Evolutionary conservation across 2,888 invertebrate genomes (phyloP), one percentile per base, ranked within the genome.

Genomic region (Cheilosia urbana): DNA sequence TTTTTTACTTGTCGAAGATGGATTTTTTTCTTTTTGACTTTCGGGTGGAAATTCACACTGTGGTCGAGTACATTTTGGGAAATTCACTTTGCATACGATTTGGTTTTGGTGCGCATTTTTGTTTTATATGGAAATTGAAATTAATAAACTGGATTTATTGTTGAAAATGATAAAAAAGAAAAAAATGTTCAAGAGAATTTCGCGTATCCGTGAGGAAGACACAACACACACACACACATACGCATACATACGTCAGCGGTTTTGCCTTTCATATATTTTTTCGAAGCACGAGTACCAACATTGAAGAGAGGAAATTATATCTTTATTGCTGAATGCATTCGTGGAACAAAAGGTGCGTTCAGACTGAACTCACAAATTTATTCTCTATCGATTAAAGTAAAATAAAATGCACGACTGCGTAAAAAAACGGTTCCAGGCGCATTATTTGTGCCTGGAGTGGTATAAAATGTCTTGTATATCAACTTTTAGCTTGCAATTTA

Each of bases 161-260:
- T 85, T 72, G 77, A 81, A 85, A 85, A 80, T 85, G 76, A 80
- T 73, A 72, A 85, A 85, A 79, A 72, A 63, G 60, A 66, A 81
- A 84, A 84, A 79, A 85, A 81, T 68, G 81, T 77, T 66, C 71
- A 45, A 85, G 81, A 85, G 85, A 85, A 81, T 81, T 85, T 85
- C 85, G 85, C 81, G 85, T 85, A 85, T 81, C 85, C 85, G 85
- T 81, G 81, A 72, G 85, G 81, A 85, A 85, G 85, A 85, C 85
- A 85, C 85, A 81, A 85, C 81, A 85, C 85, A 84, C 83, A 80
- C 80, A 85, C 80, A 85, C 81, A 85, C 85, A 85, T 85, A 85
- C 85, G 65, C 72, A 85, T 81, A 84, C 71, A 80, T 84, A 85
- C 85, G 85, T 85, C 85, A 85, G 85, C 85, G 85, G 85, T 81